These are phyloP conservation scores for Priocnemis perturbator DNA, from an alignment of 2,888 invertebrate species.

Conservation along the genomic window DNA sequence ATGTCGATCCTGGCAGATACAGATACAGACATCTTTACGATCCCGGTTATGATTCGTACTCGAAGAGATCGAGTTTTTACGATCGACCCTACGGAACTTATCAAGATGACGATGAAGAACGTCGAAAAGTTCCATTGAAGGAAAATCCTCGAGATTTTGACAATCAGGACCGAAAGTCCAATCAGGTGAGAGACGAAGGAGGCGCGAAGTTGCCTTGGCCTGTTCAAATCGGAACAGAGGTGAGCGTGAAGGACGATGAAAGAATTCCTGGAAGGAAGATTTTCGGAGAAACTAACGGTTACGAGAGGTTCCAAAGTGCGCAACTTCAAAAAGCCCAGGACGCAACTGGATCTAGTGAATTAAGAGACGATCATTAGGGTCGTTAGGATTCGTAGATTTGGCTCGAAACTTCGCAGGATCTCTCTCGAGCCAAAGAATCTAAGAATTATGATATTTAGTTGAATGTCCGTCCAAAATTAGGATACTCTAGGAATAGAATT, in stretches of 20 bases:
- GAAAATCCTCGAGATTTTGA: constrained; percentile 45
- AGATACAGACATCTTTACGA: constrained; percentile 61
- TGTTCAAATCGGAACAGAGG: constrained; percentile 67
- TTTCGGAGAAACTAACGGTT: constrained; percentile 64
- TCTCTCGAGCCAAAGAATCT: too few species aligned
- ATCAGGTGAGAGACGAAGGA: constrained; percentile 50
- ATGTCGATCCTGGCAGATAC: constrained; percentile 62
- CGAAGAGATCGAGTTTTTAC: constrained; percentile 57
- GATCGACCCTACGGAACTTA: constrained; percentile 55
- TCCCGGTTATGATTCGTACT: constrained; percentile 59
- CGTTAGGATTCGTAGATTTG: not conserved
- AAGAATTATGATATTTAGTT: too few species aligned
- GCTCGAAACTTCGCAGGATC: too few species aligned
- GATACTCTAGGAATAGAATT: too few species aligned
- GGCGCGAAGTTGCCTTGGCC: constrained; percentile 64
- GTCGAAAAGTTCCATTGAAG: constrained; percentile 37
- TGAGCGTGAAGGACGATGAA: constrained; percentile 69
- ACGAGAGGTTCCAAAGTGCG: constrained; percentile 63
- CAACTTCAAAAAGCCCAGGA: constrained; percentile 58
- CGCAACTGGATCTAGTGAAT: constrained; percentile 49
- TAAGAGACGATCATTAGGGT: constrained; percentile 45
- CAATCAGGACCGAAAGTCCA: constrained; percentile 48
- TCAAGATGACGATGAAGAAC: constrained; percentile 38
- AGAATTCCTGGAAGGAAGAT: constrained; percentile 67
- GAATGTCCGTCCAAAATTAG: too few species aligned